A percentile compares a stretch with the other conserved stretches of the same genome.
Conservation (phyloP, 2,797 vertebrate genomes). For the Aplochiton taeniatus region DNA sequence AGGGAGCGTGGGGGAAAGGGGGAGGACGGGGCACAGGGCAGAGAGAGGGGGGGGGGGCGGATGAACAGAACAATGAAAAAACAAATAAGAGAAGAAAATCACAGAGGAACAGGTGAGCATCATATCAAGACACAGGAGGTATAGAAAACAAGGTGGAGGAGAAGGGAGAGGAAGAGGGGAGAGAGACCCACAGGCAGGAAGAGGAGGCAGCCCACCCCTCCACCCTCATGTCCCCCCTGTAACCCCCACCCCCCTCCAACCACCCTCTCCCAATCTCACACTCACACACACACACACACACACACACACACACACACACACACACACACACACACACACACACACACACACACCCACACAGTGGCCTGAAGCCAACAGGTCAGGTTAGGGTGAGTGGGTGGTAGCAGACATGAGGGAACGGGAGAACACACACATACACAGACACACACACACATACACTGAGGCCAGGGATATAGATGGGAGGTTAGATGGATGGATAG, state of each 20-base stretch:
- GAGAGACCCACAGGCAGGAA: constrained; percentile 43
- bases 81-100: constrained; percentile 39
- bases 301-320: background rate
- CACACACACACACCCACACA: background rate
- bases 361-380: constrained; percentile 54
- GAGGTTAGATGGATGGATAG: no score
- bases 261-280: constrained; percentile 2
- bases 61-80: constrained; percentile 45
- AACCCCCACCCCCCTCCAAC: background rate
- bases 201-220: constrained; percentile 37
- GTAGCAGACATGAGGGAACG: background rate
- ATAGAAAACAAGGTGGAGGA: constrained; percentile 36
- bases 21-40: constrained; percentile 1
- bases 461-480: no score
- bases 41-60: constrained; percentile 20
- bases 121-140: constrained; percentile 35
- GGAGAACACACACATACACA: background rate
- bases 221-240: constrained; percentile 14
- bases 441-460: no score
- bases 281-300: constrained; percentile 7
- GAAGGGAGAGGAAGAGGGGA: constrained; percentile 31
- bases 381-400: constrained; percentile 53
- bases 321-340: constrained; percentile 14
- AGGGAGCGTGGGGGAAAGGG: constrained; percentile 8
- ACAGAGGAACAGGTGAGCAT: constrained; percentile 57